Conservation (phyloP, 2,888 invertebrate genomes). For the Selenia dentaria region DNA sequence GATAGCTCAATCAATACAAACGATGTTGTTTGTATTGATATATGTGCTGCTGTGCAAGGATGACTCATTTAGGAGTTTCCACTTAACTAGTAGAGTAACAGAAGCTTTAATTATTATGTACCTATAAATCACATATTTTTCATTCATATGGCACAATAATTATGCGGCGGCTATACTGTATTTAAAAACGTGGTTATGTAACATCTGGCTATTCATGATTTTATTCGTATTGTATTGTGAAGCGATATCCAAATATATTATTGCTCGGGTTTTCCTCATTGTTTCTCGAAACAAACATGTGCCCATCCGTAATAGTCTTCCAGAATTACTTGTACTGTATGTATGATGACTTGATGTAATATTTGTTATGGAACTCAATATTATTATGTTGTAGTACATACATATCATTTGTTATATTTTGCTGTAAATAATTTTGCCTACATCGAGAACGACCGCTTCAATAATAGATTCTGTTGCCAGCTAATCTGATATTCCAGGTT, state of each 20-base stretch:
- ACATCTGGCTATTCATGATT: background rate
- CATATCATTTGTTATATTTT: background rate
- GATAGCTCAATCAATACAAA: too few relatives aligned
- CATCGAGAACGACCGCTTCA: constrained; percentile 1
- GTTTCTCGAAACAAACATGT: constrained; percentile 19
- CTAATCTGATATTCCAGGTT: constrained; percentile 11
- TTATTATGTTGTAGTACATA: too few relatives aligned
- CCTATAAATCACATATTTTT: constrained; percentile 6
- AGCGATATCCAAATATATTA: constrained; percentile 19
- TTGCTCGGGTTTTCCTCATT: constrained; percentile 23
- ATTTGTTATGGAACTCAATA: constrained; percentile 9
- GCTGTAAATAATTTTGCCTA: constrained; percentile 4
- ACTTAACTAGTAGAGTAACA: too few relatives aligned
- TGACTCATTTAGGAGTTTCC: too few relatives aligned
- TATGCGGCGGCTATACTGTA: background rate
- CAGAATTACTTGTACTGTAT: constrained; percentile 4
- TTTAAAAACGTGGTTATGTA: constrained; percentile 1
- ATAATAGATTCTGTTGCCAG: constrained; percentile 16
- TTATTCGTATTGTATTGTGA: constrained; percentile 16
- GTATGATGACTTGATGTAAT: constrained; percentile 11
- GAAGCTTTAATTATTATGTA: too few relatives aligned
- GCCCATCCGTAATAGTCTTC: constrained; percentile 3
- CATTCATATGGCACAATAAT: constrained; percentile 16
- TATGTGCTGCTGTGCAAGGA: too few relatives aligned
- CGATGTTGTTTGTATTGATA: too few relatives aligned